A percentile compares a stretch with the other conserved stretches of the same genome.
phyloP scores from a whole-genome alignment of 2,113 vertebrate species.

The Saccopteryx leptura region DNA sequence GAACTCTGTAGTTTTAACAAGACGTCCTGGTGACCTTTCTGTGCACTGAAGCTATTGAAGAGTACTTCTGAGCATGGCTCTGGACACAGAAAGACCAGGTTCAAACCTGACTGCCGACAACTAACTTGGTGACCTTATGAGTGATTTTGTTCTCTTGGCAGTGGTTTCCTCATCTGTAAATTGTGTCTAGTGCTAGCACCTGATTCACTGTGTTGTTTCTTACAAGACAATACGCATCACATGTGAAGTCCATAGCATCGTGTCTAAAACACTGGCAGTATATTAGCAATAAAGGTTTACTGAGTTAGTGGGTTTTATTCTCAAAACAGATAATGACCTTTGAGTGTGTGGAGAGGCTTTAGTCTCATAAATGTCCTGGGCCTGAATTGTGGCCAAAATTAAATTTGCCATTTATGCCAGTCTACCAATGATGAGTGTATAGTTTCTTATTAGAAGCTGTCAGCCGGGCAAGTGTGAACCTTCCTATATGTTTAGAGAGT shows the following conservation, averaged over 20 bases:
- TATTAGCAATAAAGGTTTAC: neutral
- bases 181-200: neutral
- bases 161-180: neutral
- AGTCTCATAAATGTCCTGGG: neutral
- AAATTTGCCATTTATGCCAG: neutral
- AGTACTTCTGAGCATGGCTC: neutral
- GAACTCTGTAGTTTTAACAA: neutral
- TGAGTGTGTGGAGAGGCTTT: neutral
- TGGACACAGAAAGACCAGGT: neutral
- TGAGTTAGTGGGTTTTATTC: neutral
- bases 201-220: neutral
- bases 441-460: neutral
- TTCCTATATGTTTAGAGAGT: neutral
- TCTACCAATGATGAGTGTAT: neutral
- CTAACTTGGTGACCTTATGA: neutral
- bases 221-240: neutral
- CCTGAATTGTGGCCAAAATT: neutral
- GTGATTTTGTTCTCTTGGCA: neutral
- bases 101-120: neutral
- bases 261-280: neutral
- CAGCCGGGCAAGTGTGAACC: neutral
- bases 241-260: neutral
- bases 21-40: neutral
- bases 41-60: neutral
- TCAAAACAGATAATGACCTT: neutral